phyloP scores from a whole-genome alignment of 2,797 vertebrate genomes.

The Brachyrhaphis roseni region DNA sequence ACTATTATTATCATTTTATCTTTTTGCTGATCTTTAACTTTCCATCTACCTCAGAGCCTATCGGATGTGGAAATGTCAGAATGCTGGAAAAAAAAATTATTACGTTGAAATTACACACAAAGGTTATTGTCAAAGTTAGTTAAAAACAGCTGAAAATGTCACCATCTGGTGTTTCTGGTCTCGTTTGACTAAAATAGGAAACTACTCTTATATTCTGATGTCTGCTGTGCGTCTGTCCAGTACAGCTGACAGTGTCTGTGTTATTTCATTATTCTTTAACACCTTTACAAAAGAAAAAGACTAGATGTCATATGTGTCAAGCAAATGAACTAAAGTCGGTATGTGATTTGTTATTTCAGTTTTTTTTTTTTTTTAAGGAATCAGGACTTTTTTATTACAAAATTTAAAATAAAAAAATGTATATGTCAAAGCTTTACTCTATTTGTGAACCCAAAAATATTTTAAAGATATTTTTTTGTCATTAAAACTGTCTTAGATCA shows the following conservation, averaged over 20 bases:
- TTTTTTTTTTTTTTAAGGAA: background rate
- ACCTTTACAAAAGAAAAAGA: background rate
- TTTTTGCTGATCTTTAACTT: background rate
- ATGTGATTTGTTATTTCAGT: background rate
- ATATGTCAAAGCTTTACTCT: background rate
- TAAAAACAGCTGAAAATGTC: background rate
- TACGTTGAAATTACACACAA: background rate
- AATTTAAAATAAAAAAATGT: background rate
- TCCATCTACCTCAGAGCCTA: background rate
- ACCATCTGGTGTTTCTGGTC: background rate
- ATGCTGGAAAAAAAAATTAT: background rate
- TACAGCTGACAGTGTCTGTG: background rate
- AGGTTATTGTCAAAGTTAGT: background rate
- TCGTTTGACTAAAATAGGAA: background rate
- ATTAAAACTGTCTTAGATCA: background rate
- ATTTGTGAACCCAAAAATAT: background rate
- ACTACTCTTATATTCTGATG: background rate
- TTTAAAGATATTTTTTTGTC: background rate
- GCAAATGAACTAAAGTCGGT: background rate
- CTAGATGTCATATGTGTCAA: background rate
- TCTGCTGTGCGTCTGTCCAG: background rate
- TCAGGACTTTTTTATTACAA: background rate
- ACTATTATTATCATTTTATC: too few species aligned
- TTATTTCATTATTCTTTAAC: background rate
- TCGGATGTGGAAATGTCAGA: background rate